phyloP scores from a whole-genome alignment of 2,797 vertebrate species.

The Amblyopsis hoosieri region DNA sequence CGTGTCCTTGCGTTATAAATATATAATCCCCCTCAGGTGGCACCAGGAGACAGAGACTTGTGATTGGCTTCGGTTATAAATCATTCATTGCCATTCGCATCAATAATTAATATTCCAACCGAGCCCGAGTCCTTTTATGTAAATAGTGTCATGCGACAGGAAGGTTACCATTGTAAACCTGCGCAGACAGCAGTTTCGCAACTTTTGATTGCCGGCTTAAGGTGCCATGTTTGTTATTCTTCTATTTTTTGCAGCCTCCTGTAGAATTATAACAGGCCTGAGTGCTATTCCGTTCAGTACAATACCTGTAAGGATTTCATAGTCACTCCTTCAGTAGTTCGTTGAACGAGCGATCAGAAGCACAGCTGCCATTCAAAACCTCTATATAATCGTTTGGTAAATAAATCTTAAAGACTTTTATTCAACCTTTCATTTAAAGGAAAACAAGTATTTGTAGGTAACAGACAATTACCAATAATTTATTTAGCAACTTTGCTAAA shows the following conservation, averaged over 20 bases:
- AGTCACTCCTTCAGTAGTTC: background rate
- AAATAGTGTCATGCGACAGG: conserved; percentile 79
- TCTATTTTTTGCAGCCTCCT: conserved; percentile 12
- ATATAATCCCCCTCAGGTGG: conserved; percentile 81
- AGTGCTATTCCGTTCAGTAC: background rate
- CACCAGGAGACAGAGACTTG: conserved; percentile 73
- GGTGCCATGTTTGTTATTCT: conserved; percentile 48
- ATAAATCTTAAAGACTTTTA: no score
- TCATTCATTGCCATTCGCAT: conserved; percentile 82
- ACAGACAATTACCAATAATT: no score
- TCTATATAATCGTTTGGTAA: no score
- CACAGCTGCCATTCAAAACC: no score
- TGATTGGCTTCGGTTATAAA: conserved; percentile 85
- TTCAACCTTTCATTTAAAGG: no score
- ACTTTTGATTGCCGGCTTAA: conserved; percentile 73
- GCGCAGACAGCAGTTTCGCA: conserved; percentile 76
- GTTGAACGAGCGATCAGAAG: no score
- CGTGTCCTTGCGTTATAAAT: conserved; percentile 86
- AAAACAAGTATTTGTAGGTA: no score
- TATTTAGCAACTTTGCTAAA: no score
- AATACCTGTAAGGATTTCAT: conserved; percentile 12
- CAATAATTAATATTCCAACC: conserved; percentile 84
- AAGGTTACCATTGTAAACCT: conserved; percentile 80
- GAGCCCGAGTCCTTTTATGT: conserved; percentile 81
- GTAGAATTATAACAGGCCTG: conserved; percentile 35